Evolutionary conservation across 1,140 invertebrate species (phyloP), one percentile per base, ranked within the genome.

Genomic region (Halesus radiatus): DNA sequence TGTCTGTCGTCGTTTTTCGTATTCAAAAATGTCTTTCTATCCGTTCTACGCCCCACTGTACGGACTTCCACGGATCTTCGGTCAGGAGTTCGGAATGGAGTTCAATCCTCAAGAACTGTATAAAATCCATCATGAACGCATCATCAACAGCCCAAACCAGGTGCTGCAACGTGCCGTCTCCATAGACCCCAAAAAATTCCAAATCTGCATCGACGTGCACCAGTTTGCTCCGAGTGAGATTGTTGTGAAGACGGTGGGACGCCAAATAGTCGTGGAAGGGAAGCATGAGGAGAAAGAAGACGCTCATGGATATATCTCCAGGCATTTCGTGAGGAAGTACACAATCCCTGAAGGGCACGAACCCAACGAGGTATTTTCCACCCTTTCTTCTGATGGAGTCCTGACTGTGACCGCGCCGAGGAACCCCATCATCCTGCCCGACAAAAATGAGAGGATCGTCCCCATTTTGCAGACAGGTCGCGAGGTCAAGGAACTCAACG

Each of bases 221-320:
- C 95, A 97, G 83, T 98, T 98, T 85, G 89, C 92, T 54, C 95
- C 96, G 0, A 93, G 95, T 60, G 96, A 98, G 86, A 93, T 98
- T 13, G 91, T 91, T 6, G 95, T 98, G 1, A 96, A 95, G 85
- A 94, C 93, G 0, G 92, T 93, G 3, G 94, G 96, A 62, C 93
- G 93, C 62, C 90, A 88, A 6, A 89, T 95, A 0, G 85, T 94
- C 1, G 89, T 95, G 1, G 92, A 94, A 82, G 94, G 92, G 2
- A 95, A 94, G 84, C 94, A 96, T 70, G 93, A 95, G 82, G 94
- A 96, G 84, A 94, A 94, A 73, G 87, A 92, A 68, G 95, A 95
- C 75, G 91, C 94, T 32, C 93, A 95, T 80, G 95, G 95, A 0
- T 94, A 86, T 80, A 92, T 95, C 20, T 93, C 94, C 0, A 89